Evolutionary conservation across 1,140 invertebrate species (phyloP).

Genomic region (Vollenhovia emeryi): DNA sequence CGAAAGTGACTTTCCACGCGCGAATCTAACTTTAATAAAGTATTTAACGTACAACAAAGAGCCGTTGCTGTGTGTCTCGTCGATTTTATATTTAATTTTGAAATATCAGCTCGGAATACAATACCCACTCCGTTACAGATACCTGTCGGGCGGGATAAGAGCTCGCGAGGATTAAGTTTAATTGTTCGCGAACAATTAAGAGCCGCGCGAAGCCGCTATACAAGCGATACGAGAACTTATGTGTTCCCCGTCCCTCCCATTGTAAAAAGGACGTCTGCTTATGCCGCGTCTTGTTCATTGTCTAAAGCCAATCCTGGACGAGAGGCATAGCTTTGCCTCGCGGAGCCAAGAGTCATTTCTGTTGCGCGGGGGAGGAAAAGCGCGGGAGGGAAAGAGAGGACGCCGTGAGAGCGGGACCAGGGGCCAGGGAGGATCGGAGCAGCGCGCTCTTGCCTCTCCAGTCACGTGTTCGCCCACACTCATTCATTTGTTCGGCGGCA

Average conservation of each 20-base stretch:
- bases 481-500: constrained; percentile 81
- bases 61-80: too few species aligned
- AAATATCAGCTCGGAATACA: not conserved
- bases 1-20: not conserved
- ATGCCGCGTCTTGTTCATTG: not conserved
- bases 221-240: constrained; percentile 15
- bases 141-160: not conserved
- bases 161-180: not conserved
- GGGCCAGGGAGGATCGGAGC: not conserved
- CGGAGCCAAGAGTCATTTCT: constrained; percentile 68
- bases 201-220: not conserved
- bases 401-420: not conserved
- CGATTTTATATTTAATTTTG: not conserved
- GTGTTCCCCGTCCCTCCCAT: not conserved
- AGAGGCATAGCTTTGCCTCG: not conserved
- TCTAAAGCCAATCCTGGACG: not conserved
- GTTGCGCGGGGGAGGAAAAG: constrained; percentile 50
- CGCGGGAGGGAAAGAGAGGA: constrained; percentile 8
- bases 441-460: constrained; percentile 71
- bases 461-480: constrained; percentile 82
- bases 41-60: not conserved
- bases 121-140: not conserved
- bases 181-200: constrained; percentile 17
- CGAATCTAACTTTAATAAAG: not conserved
- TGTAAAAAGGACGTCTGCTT: not conserved